phyloP scores from a whole-genome alignment of 2,888 invertebrate genomes.

The Lepidocyrtinus sp. region DNA sequence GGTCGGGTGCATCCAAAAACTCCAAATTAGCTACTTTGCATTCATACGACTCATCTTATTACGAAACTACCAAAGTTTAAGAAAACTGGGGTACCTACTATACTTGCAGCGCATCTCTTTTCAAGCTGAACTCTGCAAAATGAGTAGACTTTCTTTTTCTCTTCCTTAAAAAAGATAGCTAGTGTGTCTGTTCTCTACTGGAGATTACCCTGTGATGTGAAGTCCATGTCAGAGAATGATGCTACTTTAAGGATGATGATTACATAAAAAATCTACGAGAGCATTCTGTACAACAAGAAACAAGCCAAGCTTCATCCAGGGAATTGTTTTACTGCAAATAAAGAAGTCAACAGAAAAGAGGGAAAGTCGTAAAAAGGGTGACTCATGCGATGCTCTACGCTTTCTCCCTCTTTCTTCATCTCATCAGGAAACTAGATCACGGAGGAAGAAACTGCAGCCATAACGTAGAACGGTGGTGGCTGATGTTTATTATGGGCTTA shows the following conservation, averaged over 20 bases:
- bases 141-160: no score
- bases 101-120: no score
- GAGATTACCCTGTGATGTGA: no score
- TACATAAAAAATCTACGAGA: slow-evolving; percentile 3
- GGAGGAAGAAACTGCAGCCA: slow-evolving; percentile 41
- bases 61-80: no score
- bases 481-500: not conserved
- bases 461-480: slow-evolving; percentile 23
- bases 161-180: no score
- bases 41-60: no score
- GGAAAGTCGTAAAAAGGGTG: slow-evolving; percentile 45
- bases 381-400: slow-evolving; percentile 42
- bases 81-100: no score
- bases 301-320: slow-evolving; percentile 40
- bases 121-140: no score
- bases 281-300: not conserved
- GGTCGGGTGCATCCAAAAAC: no score
- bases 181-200: no score
- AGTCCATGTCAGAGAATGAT: no score
- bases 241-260: not conserved
- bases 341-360: slow-evolving; percentile 51
- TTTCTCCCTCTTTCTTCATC: slow-evolving; percentile 32
- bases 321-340: slow-evolving; percentile 47
- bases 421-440: slow-evolving; percentile 57
- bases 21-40: no score